phyloP scores from a whole-genome alignment of 2,888 invertebrate genomes.

The Lasius fuliginosus region DNA sequence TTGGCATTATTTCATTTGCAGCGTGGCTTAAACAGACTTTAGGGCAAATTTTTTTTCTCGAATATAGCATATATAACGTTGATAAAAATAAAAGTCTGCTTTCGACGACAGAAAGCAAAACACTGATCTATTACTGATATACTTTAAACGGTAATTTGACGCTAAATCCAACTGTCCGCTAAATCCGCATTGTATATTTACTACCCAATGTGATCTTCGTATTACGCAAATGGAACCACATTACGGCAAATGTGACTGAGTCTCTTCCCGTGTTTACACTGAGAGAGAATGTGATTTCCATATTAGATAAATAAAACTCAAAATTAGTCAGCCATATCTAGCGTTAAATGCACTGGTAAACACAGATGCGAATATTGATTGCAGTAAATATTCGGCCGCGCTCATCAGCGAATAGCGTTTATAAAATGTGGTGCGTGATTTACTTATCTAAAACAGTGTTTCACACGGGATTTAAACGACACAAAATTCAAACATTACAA shows the following conservation, averaged over 20 bases:
- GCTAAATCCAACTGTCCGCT: slow-evolving; percentile 15
- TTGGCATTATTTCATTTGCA: neutral
- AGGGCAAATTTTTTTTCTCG: neutral
- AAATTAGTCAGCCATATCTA: slow-evolving; percentile 30
- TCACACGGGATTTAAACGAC: neutral
- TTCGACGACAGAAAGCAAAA: slow-evolving; percentile 1
- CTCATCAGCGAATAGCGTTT: slow-evolving; percentile 10
- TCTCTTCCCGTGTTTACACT: slow-evolving; percentile 34
- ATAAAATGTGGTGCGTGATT: neutral
- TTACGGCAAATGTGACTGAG: slow-evolving; percentile 31
- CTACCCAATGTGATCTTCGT: slow-evolving; percentile 25
- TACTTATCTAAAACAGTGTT: neutral
- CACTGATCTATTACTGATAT: neutral
- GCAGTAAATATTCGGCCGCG: slow-evolving; percentile 31
- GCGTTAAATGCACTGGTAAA: slow-evolving; percentile 41
- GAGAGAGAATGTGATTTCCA: slow-evolving; percentile 32
- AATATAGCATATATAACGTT: neutral
- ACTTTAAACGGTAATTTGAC: neutral
- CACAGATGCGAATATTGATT: slow-evolving; percentile 37
- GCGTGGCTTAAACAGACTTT: neutral
- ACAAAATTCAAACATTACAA: neutral
- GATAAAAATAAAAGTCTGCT: slow-evolving; percentile 12
- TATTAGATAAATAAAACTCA: slow-evolving; percentile 48
- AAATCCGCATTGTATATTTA: slow-evolving; percentile 18
- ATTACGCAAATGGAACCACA: slow-evolving; percentile 19